A percentile compares a stretch with the other conserved stretches of the same genome.
Conservation (phyloP, 2,888 invertebrate species). For the Dexiosoma caninum region DNA sequence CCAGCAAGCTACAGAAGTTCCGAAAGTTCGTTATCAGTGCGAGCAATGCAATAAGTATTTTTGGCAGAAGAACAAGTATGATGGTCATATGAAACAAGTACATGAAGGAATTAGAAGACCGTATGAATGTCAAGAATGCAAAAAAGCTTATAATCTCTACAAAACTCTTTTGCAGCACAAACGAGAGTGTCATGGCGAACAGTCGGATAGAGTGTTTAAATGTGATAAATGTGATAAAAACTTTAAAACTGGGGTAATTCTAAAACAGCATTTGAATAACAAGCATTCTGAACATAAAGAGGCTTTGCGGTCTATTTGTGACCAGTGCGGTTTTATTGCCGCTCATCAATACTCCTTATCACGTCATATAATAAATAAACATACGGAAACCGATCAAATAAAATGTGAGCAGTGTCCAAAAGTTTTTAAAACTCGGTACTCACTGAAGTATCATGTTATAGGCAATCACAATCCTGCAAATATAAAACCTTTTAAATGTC, state of each 20-base stretch:
- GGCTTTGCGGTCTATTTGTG: conserved; percentile 51
- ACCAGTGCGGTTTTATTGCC: conserved; percentile 59
- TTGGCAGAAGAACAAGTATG: conserved; percentile 48
- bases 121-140: conserved; percentile 52
- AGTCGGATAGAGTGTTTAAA: conserved; percentile 5
- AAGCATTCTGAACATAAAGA: conserved; percentile 45
- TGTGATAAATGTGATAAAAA: conserved; percentile 50
- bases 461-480: conserved; percentile 55
- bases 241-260: conserved; percentile 52
- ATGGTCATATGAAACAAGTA: conserved; percentile 51
- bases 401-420: conserved; percentile 62
- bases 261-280: conserved; percentile 50
- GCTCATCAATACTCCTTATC: conserved; percentile 45
- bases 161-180: conserved; percentile 55
- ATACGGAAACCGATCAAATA: conserved; percentile 43
- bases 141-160: conserved; percentile 52
- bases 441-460: conserved; percentile 60
- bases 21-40: conserved; percentile 47
- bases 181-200: conserved; percentile 36
- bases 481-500: conserved; percentile 59
- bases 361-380: conserved; percentile 55
- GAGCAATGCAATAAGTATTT: conserved; percentile 54
- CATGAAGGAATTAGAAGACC: conserved; percentile 50
- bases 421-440: conserved; percentile 54
- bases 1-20: too few relatives aligned